These are phyloP conservation scores for Drosophila santomea DNA, from an alignment of 1,140 invertebrate species.

Conservation along the genomic window DNA sequence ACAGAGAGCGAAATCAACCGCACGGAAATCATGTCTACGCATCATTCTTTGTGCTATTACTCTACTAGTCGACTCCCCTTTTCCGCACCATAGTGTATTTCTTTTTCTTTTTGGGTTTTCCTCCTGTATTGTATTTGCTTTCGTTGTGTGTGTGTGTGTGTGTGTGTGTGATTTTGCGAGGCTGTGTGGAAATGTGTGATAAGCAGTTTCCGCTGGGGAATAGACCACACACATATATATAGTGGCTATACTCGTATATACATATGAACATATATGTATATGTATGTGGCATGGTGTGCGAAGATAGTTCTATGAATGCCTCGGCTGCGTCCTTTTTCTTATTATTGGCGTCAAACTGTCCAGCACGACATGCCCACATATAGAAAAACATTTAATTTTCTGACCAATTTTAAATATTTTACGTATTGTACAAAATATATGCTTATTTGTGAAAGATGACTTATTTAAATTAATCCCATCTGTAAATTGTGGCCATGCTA, in stretches of 20 bases:
- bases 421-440: too few species aligned
- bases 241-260: conserved; percentile 8
- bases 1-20: conserved; percentile 66
- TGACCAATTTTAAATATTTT: background rate
- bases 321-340: conserved; percentile 47
- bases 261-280: background rate
- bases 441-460: background rate
- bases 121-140: conserved; percentile 75
- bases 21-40: conserved; percentile 83
- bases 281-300: background rate
- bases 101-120: conserved; percentile 26
- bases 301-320: conserved; percentile 45
- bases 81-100: conserved; percentile 14
- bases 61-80: conserved; percentile 23
- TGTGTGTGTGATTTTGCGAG: conserved; percentile 65
- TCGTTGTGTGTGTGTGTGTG: conserved; percentile 43
- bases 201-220: conserved; percentile 80
- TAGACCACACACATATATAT: conserved; percentile 31
- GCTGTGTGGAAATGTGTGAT: conserved; percentile 82
- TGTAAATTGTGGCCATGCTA: background rate
- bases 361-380: conserved; percentile 1
- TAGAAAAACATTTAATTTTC: background rate
- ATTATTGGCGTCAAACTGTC: conserved; percentile 71
- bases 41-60: conserved; percentile 82
- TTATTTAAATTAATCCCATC: too few species aligned